Conservation (phyloP, 2,888 invertebrate species). For the Apomyelois bistriatella region DNA sequence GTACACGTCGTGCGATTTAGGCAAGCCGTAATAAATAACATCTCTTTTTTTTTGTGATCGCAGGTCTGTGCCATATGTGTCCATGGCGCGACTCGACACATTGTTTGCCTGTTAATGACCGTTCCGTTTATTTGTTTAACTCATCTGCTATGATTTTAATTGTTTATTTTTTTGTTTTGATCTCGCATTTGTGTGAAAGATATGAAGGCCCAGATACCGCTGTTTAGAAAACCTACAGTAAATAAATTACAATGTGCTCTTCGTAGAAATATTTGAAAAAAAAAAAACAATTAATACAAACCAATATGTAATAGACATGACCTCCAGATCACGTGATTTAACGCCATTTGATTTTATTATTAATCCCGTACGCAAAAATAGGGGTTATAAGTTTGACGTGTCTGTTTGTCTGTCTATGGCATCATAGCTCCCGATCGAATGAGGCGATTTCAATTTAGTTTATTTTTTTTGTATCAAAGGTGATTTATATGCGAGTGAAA, state of each 20-base stretch:
- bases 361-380: too few relatives aligned
- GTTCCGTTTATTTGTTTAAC: constrained; percentile 20
- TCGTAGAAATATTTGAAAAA: background rate
- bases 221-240: background rate
- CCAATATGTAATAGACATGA: background rate
- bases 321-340: too few relatives aligned
- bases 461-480: too few relatives aligned
- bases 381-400: too few relatives aligned
- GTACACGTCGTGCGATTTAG: too few relatives aligned
- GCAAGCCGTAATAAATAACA: background rate
- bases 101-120: constrained; percentile 40
- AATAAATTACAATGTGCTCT: background rate
- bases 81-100: constrained; percentile 43
- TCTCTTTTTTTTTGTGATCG: background rate
- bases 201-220: background rate
- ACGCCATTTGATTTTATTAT: too few relatives aligned
- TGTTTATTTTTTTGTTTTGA: constrained; percentile 4
- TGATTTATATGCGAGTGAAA: too few relatives aligned
- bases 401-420: too few relatives aligned
- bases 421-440: too few relatives aligned
- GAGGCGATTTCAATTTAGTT: too few relatives aligned
- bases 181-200: background rate
- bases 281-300: background rate
- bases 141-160: constrained; percentile 5
- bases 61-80: constrained; percentile 50